phyloP scores from a whole-genome alignment of 2,888 invertebrate genomes.

The Lepidonotus clava region DNA sequence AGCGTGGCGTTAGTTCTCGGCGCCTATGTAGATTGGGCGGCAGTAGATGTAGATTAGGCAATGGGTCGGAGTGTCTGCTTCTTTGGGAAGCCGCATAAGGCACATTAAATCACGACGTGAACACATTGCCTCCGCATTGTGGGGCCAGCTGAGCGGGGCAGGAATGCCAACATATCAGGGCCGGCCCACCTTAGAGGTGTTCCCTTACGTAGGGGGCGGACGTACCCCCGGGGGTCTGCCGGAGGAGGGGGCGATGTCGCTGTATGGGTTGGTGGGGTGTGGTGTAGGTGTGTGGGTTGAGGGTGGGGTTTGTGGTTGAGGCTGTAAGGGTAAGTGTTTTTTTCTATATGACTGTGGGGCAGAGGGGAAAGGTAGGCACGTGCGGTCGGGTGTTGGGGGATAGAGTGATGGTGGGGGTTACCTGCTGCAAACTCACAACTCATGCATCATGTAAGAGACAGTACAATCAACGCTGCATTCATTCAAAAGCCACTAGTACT shows the following conservation, averaged over 20 bases:
- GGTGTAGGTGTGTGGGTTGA: background rate
- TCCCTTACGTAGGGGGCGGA: background rate
- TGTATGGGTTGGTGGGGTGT: background rate
- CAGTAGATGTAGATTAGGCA: background rate
- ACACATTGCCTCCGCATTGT: background rate
- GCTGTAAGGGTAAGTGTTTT: too few species aligned
- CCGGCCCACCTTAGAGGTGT: background rate
- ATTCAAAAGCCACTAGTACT: too few species aligned
- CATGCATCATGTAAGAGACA: too few species aligned
- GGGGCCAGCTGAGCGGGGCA: slow-evolving; percentile 1
- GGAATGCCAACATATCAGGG: slow-evolving; percentile 1
- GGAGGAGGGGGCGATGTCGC: too few species aligned
- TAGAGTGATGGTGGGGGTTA: background rate
- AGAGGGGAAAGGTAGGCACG: background rate
- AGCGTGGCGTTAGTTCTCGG: too few species aligned
- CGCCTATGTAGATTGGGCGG: slow-evolving; percentile 1
- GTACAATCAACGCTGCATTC: too few species aligned
- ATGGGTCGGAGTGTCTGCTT: background rate
- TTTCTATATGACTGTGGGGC: background rate
- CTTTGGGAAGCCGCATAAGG: background rate
- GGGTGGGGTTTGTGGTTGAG: too few species aligned
- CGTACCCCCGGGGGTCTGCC: background rate
- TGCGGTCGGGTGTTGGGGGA: background rate
- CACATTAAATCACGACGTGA: slow-evolving; percentile 19
- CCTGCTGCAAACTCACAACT: too few species aligned